Conservation (phyloP, 2,113 vertebrate species). For the Sapayoa aenigma region DNA sequence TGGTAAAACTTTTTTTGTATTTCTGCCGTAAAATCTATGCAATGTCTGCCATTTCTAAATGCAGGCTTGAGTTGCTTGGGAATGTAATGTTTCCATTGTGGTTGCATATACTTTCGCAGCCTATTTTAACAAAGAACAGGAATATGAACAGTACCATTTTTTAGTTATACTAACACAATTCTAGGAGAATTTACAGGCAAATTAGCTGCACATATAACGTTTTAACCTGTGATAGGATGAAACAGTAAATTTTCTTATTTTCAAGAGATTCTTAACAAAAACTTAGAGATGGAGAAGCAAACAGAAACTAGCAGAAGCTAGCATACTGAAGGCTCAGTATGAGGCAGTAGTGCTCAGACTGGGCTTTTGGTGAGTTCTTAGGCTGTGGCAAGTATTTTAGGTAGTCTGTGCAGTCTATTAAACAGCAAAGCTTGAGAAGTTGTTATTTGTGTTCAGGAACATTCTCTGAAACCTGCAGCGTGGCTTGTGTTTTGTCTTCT, state of each 20-base stretch:
- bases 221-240: background rate
- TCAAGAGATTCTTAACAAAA: background rate
- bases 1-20: conserved; percentile 76
- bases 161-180: background rate
- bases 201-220: background rate
- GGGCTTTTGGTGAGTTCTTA: background rate
- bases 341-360: background rate
- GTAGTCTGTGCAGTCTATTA: background rate
- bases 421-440: background rate
- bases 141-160: background rate
- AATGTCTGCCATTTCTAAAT: background rate
- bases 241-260: background rate
- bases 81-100: background rate
- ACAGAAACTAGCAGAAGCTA: background rate
- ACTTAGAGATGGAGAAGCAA: background rate
- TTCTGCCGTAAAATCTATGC: background rate
- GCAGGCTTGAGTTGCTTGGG: background rate
- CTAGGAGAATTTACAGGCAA: background rate
- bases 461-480: background rate
- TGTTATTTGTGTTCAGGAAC: background rate
- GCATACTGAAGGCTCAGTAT: background rate
- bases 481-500: background rate
- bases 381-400: background rate
- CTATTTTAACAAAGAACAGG: background rate
- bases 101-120: background rate